These are phyloP conservation scores for Antheraea assamensis DNA, from an alignment of 2,888 invertebrate genomes.

Conservation along the genomic window DNA sequence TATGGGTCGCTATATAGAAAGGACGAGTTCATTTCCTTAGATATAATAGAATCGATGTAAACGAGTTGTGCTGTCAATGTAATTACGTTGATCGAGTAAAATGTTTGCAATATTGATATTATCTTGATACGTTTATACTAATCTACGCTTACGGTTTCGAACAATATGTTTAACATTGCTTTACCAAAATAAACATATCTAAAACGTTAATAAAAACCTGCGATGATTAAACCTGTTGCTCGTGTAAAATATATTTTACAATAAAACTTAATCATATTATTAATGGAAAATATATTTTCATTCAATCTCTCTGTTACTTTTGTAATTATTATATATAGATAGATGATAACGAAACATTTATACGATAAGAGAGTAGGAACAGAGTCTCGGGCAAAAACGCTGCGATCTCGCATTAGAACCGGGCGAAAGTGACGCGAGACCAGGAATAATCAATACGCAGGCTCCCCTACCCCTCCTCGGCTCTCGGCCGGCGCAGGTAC, in stretches of 20 bases:
- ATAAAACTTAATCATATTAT: background rate
- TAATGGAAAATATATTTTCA: background rate
- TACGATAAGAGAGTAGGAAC: constrained; percentile 1
- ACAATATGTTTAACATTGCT: too few species aligned
- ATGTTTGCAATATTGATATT: background rate
- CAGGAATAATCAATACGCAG: constrained; percentile 57
- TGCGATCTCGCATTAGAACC: constrained; percentile 79
- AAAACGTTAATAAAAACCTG: too few species aligned
- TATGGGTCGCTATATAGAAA: background rate
- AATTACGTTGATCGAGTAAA: background rate
- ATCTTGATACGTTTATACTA: background rate
- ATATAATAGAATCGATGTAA: background rate
- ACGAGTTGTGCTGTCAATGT: background rate
- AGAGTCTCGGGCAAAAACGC: constrained; percentile 67
- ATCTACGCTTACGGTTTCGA: background rate
- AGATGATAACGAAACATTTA: constrained; percentile 7
- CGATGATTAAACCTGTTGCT: background rate
- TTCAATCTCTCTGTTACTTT: background rate
- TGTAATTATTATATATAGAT: background rate
- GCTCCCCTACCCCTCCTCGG: constrained; percentile 34
- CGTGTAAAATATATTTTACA: background rate
- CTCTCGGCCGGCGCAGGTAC: constrained; percentile 68
- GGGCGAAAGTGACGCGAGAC: constrained; percentile 76
- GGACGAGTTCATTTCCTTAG: constrained; percentile 9
- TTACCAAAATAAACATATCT: too few species aligned